These are phyloP conservation scores for Protosalanx chinensis DNA, from an alignment of 2,797 vertebrate genomes.

Conservation along the genomic window DNA sequence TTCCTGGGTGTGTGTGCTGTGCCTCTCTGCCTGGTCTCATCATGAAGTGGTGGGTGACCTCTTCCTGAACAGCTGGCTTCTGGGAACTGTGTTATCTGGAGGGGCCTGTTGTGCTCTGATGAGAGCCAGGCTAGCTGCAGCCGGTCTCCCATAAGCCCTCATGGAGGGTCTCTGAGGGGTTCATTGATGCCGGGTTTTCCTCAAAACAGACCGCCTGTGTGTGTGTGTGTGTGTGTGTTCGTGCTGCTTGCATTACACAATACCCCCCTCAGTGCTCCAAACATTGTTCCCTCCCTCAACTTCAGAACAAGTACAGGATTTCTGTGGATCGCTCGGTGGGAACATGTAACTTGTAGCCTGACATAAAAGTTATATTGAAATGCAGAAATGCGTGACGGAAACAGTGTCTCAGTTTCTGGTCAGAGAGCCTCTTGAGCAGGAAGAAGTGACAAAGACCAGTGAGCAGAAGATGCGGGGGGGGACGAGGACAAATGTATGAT, in stretches of 20 bases:
- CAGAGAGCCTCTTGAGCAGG: conserved; percentile 10
- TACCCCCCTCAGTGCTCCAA: conserved; percentile 57
- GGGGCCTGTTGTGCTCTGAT: conserved; percentile 31
- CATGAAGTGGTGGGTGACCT: neutral
- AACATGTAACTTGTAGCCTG: neutral
- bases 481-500: conserved; percentile 31
- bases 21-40: neutral
- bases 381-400: conserved; percentile 14
- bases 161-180: conserved; percentile 52
- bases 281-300: conserved; percentile 25
- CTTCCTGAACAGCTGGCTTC: neutral
- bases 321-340: too few relatives aligned
- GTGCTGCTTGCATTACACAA: conserved; percentile 47
- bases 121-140: conserved; percentile 34
- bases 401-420: neutral
- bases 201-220: conserved; percentile 21
- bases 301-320: conserved; percentile 2
- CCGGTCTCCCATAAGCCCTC: conserved; percentile 46
- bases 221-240: conserved; percentile 27
- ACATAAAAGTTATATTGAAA: neutral
- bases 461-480: neutral
- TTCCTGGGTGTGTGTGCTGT: neutral
- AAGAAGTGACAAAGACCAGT: conserved; percentile 10
- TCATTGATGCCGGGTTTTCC: conserved; percentile 38
- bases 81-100: conserved; percentile 45